A percentile compares a stretch with the other conserved stretches of the same genome.
Conservation (phyloP, 1,140 invertebrate species). For the fruit fly (Drosophila melanogaster) region DNA sequence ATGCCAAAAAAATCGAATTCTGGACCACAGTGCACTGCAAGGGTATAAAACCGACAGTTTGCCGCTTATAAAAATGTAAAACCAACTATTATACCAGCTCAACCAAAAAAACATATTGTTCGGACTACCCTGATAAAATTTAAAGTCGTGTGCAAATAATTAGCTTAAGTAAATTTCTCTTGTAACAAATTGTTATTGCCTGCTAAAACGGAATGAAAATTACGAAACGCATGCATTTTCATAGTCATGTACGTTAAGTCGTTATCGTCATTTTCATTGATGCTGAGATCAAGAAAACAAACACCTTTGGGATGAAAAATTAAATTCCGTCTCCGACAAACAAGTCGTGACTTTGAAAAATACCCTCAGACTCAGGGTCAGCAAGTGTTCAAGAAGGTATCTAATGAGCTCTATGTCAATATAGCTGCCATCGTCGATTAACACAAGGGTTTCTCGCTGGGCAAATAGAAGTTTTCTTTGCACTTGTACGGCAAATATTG, state of each 20-base stretch:
- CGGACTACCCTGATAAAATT: too few relatives aligned
- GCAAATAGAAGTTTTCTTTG: conserved; percentile 46
- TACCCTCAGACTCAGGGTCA: conserved; percentile 25
- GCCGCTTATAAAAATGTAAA: too few relatives aligned
- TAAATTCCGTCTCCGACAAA: not conserved
- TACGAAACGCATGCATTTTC: not conserved
- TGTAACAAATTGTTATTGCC: not conserved
- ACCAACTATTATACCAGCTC: too few relatives aligned
- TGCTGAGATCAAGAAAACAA: conserved; percentile 5
- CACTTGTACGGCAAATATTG: conserved; percentile 52
- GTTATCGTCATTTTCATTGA: conserved; percentile 10
- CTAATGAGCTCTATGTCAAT: conserved; percentile 51
- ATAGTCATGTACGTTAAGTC: not conserved
- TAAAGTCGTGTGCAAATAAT: too few relatives aligned
- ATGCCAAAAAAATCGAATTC: too few relatives aligned
- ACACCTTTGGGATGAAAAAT: conserved; percentile 10
- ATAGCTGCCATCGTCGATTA: conserved; percentile 40
- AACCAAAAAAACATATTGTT: too few relatives aligned
- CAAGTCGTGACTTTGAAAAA: conserved; percentile 41
- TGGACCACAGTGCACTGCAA: too few relatives aligned
- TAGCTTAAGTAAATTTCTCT: too few relatives aligned
- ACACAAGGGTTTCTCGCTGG: conserved; percentile 39
- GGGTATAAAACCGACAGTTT: too few relatives aligned
- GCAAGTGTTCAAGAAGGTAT: conserved; percentile 41
- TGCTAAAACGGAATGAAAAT: not conserved